Evolutionary conservation across 2,888 invertebrate species (phyloP).

Genomic region (Acleris literana): DNA sequence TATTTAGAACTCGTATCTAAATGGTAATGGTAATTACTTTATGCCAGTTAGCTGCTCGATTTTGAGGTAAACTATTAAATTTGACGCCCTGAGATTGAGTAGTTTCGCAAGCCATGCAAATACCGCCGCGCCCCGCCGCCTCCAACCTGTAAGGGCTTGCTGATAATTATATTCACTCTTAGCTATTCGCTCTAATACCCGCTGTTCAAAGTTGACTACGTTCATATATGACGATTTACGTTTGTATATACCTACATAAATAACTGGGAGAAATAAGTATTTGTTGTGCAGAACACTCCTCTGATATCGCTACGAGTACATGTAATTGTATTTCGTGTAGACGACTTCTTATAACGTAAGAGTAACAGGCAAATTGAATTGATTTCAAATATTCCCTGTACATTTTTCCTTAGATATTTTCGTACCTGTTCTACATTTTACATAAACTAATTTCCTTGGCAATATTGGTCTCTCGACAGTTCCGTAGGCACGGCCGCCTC

Average conservation of each 20-base stretch:
- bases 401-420: slow-evolving; percentile 77
- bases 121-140: slow-evolving; percentile 6
- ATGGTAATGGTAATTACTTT: slow-evolving; percentile 35
- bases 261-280: neutral
- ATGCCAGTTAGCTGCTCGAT: slow-evolving; percentile 26
- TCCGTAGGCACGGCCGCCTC: slow-evolving; percentile 74
- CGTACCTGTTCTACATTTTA: slow-evolving; percentile 81
- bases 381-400: slow-evolving; percentile 63
- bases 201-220: too few species aligned
- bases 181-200: neutral
- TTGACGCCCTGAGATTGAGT: slow-evolving; percentile 26
- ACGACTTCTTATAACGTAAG: slow-evolving; percentile 42
- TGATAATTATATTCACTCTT: slow-evolving; percentile 12
- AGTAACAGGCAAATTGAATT: slow-evolving; percentile 45
- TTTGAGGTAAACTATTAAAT: slow-evolving; percentile 32
- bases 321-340: slow-evolving; percentile 57
- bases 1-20: slow-evolving; percentile 31
- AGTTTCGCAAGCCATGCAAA: slow-evolving; percentile 26
- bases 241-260: neutral
- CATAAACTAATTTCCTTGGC: slow-evolving; percentile 83
- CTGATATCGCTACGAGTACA: slow-evolving; percentile 48
- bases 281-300: neutral
- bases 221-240: too few species aligned
- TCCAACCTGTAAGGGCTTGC: slow-evolving; percentile 1
- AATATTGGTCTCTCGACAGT: slow-evolving; percentile 82